These are phyloP conservation scores for Sesia apiformis DNA, from an alignment of 2,888 invertebrate species.

Conservation along the genomic window DNA sequence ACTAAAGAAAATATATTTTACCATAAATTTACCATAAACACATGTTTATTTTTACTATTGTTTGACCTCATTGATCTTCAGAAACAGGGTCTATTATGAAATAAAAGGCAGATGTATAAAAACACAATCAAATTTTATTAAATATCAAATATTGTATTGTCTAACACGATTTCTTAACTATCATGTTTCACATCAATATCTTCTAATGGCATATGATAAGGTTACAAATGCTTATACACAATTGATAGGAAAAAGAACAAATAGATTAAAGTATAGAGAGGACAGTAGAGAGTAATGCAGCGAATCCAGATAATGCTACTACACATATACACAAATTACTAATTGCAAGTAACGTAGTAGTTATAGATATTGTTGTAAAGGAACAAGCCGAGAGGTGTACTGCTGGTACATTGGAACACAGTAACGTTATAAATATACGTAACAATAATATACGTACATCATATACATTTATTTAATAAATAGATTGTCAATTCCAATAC, in stretches of 20 bases:
- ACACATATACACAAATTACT: conserved; percentile 6
- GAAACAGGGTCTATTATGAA: neutral
- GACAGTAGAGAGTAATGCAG: conserved; percentile 3
- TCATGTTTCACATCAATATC: conserved; percentile 71
- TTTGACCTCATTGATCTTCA: too few relatives aligned
- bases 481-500: too few relatives aligned
- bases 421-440: neutral
- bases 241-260: conserved; percentile 8
- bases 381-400: conserved; percentile 46
- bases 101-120: conserved; percentile 31
- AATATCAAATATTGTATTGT: conserved; percentile 75
- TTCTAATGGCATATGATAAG: conserved; percentile 53
- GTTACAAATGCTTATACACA: conserved; percentile 43
- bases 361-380: conserved; percentile 40
- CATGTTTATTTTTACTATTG: too few relatives aligned
- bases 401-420: conserved; percentile 21
- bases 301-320: conserved; percentile 6
- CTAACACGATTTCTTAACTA: conserved; percentile 74
- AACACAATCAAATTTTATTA: conserved; percentile 75
- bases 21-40: too few relatives aligned
- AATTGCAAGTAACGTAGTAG: neutral
- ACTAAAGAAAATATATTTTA: too few relatives aligned
- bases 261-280: conserved; percentile 6
- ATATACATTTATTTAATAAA: too few relatives aligned
- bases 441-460: too few relatives aligned